phyloP scores from a whole-genome alignment of 1,140 invertebrate genomes.

The Bursaphelenchus mucronatus region DNA sequence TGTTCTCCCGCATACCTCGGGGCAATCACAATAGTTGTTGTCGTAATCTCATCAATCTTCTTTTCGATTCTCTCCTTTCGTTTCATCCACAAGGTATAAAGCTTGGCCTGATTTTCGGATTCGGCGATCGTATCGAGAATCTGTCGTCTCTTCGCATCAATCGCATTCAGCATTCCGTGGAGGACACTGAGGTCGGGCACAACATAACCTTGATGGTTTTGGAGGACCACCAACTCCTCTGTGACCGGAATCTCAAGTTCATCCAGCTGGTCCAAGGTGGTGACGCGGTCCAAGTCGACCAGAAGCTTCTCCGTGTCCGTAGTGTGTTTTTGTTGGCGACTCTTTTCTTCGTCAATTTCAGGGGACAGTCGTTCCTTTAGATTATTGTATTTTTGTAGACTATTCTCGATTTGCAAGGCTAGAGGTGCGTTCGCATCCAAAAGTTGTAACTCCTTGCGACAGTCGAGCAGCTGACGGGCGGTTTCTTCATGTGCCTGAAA shows the following conservation, averaged over 20 bases:
- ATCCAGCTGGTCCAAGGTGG: background rate
- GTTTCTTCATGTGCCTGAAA: constrained; percentile 17
- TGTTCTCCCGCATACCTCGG: background rate
- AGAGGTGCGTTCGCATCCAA: constrained; percentile 7
- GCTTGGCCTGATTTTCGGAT: constrained; percentile 2
- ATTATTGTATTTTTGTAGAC: background rate
- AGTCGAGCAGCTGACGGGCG: constrained; percentile 15
- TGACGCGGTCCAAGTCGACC: too few relatives aligned
- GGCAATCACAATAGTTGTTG: background rate
- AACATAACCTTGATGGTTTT: constrained; percentile 1
- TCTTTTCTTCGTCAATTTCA: constrained; percentile 11
- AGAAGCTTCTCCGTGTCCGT: background rate
- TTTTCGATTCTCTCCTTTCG: constrained; percentile 10
- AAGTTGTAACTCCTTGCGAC: background rate
- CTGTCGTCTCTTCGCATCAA: constrained; percentile 12
- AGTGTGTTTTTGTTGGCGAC: constrained; percentile 4
- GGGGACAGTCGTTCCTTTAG: background rate
- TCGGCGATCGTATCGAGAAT: constrained; percentile 6
- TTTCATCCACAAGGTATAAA: background rate
- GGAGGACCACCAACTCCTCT: background rate
- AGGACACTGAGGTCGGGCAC: constrained; percentile 8
- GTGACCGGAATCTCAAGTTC: constrained; percentile 8
- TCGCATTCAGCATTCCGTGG: constrained; percentile 16
- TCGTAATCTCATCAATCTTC: background rate
- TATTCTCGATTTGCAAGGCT: background rate